Evolutionary conservation across 2,113 vertebrate genomes (phyloP).

Genomic region (Neogobius melanostomus): DNA sequence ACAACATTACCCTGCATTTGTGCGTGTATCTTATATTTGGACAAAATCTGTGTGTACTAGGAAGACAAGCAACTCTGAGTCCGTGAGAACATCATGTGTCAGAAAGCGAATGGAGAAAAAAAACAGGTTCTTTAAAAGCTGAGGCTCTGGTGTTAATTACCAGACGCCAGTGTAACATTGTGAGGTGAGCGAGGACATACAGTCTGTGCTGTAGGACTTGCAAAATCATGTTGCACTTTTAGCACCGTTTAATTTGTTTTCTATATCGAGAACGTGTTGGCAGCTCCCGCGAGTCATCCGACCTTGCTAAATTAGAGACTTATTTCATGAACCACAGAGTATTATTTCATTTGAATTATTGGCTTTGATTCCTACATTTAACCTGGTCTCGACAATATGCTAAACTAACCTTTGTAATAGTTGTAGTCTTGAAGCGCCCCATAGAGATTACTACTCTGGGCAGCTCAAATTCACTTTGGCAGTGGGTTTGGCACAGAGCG

Average conservation of each 20-base stretch:
- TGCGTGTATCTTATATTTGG: too few species aligned
- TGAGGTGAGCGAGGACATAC: conserved; percentile 3
- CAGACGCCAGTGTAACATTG: neutral
- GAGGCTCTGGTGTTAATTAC: neutral
- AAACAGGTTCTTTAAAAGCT: neutral
- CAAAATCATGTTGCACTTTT: conserved; percentile 26
- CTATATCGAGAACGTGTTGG: conserved; percentile 16
- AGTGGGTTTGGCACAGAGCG: neutral
- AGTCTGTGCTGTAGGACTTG: conserved; percentile 2
- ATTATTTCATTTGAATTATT: conserved; percentile 10
- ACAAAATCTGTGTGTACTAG: too few species aligned
- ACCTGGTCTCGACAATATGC: neutral
- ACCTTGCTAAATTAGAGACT: conserved; percentile 30
- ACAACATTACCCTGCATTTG: too few species aligned
- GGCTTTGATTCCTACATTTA: neutral
- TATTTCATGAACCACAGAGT: neutral
- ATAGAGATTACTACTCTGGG: neutral
- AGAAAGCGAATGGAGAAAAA: neutral
- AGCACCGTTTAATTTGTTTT: conserved; percentile 14
- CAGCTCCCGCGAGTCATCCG: conserved; percentile 16
- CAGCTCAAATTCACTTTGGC: neutral
- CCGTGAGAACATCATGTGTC: neutral
- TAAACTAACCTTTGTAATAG: conserved; percentile 3
- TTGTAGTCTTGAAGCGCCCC: conserved; percentile 1
- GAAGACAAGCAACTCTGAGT: neutral